Base-by-base conservation (phyloP, 2,888 invertebrate species). In the Agrotis exclamationis region DNA sequence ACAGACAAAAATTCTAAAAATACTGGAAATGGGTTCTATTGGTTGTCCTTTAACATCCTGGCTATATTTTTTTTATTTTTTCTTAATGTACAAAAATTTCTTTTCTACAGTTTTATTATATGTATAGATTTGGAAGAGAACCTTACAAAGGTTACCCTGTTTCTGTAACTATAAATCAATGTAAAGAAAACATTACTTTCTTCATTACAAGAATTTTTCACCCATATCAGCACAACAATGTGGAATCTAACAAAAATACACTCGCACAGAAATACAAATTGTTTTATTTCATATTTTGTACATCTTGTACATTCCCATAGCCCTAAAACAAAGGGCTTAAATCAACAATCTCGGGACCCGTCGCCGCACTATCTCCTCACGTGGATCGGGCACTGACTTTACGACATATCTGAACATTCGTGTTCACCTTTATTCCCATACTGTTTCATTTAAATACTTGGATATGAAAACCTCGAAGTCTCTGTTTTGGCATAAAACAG, bases 341-440 rank as follows among this genome's bases (percentile, higher is more conserved):
- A 93, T 92, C 92, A 90, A 88, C 89, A 88, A 93, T 93, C 93
- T 92, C 76, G 82, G 85, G 88, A 78, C 83, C 74, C 86, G 87
- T 79, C 79, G 80, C 70, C 68, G 70, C 67, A 72, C 84, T 94
- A 94, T 94, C 94, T 81, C 60, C 90, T 89, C 93, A 95, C 94
- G 94, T 93, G 94, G 92, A 95, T 95, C 94, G 79, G 81, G 58
- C 82, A 73, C 85, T 80, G 83, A 83, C 86, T 87, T 85, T 81
- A 88, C 87, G 87, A 91, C 89, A 85, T 85, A 89, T 89, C 90
- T 89, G 83, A 82, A 74, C 78, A 63, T 74, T 83, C 74, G 83
- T 83, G 83, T 84, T 79, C 86, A 85, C 85, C 70, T 84, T 85
- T 86, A 83, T 86, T 86, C 84, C 80, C 79, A 79, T 82, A 82